A percentile compares a stretch with the other conserved stretches of the same genome.
phyloP scores from a whole-genome alignment of 2,888 invertebrate species.

The Drosophila nr. perissopoda region DNA sequence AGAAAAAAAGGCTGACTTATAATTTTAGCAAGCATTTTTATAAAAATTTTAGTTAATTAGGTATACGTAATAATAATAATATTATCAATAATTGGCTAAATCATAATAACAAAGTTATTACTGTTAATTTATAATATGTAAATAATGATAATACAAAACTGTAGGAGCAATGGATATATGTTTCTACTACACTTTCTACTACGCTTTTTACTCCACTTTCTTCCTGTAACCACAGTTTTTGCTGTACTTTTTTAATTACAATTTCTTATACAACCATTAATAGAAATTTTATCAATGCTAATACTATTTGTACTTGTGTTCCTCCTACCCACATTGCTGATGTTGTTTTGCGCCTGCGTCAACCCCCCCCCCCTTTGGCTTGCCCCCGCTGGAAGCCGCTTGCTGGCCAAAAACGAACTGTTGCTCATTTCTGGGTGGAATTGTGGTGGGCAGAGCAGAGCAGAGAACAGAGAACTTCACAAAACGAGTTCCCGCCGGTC shows the following conservation, averaged over 20 bases:
- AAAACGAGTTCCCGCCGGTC: conserved; percentile 21
- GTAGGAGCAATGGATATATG: background rate
- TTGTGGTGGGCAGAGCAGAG: background rate
- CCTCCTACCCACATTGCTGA: background rate
- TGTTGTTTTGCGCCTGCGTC: conserved; percentile 57
- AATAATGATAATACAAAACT: background rate
- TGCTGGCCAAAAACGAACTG: conserved; percentile 67
- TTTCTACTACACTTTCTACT: background rate
- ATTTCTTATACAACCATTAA: background rate
- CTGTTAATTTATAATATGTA: background rate
- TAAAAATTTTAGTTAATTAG: background rate
- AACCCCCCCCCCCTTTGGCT: background rate
- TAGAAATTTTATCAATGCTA: conserved; percentile 2
- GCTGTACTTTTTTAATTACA: background rate
- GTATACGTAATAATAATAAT: background rate
- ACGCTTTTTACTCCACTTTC: background rate
- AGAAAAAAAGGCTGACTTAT: background rate
- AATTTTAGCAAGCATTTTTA: background rate
- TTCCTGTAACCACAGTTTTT: background rate
- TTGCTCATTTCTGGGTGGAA: conserved; percentile 57
- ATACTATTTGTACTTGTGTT: conserved; percentile 11
- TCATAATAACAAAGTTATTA: background rate
- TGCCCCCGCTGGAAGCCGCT: conserved; percentile 50
- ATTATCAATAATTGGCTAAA: too few species aligned
- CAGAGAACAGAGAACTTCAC: background rate